Percentiles rank a stretch among this genome's conserved stretches.
phyloP scores from a whole-genome alignment of 2,888 invertebrate species.

The Cryptophagus acutangulus region DNA sequence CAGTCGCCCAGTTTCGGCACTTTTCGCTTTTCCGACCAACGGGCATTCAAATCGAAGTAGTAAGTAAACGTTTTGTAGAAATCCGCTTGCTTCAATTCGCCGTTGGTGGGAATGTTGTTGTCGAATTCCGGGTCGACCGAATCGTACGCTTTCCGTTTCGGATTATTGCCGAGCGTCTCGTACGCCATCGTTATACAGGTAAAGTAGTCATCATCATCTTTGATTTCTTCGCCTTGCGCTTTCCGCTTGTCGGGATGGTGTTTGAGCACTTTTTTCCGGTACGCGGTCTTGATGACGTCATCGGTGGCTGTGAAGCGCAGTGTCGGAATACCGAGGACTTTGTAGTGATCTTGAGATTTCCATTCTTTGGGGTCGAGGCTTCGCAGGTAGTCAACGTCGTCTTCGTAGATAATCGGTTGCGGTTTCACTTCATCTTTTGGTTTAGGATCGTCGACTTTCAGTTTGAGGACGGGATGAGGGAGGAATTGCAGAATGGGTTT shows the following conservation, averaged over 20 bases:
- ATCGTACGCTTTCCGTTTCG: slow-evolving; percentile 86
- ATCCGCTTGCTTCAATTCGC: slow-evolving; percentile 72
- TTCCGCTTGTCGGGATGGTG: slow-evolving; percentile 99
- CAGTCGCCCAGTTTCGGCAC: slow-evolving; percentile 77
- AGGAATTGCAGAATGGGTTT: slow-evolving; percentile 39
- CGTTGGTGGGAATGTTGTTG: slow-evolving; percentile 73
- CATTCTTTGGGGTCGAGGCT: slow-evolving; percentile 93
- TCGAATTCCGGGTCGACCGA: slow-evolving; percentile 95
- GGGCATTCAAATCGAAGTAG: slow-evolving; percentile 71
- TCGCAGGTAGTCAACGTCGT: slow-evolving; percentile 76
- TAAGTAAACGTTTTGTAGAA: slow-evolving; percentile 67
- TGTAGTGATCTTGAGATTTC: slow-evolving; percentile 98
- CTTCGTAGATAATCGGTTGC: slow-evolving; percentile 54
- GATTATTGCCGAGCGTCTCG: slow-evolving; percentile 78
- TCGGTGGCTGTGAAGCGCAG: slow-evolving; percentile 81
- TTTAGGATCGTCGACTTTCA: slow-evolving; percentile 33
- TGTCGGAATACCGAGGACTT: slow-evolving; percentile 84
- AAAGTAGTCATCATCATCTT: slow-evolving; percentile 93
- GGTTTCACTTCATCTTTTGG: slow-evolving; percentile 37
- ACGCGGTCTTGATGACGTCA: slow-evolving; percentile 90
- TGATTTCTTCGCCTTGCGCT: slow-evolving; percentile 81
- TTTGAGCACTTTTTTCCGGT: slow-evolving; percentile 81
- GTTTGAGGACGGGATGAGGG: slow-evolving; percentile 40
- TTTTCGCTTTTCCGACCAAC: slow-evolving; percentile 87
- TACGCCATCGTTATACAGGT: slow-evolving; percentile 98